phyloP scores from a whole-genome alignment of 2,113 vertebrate species.

The Pimephales promelas region DNA sequence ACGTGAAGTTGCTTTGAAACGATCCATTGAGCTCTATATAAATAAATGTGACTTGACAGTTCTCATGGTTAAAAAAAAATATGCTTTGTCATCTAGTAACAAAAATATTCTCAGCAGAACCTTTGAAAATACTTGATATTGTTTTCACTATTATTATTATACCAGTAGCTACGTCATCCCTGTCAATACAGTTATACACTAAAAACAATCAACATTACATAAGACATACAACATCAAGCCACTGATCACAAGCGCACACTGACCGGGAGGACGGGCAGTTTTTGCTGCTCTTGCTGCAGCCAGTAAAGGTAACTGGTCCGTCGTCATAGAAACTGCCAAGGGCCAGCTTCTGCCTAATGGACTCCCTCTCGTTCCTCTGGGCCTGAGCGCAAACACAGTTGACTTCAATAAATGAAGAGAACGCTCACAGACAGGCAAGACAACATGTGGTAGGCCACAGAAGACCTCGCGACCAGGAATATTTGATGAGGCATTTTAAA shows the following conservation, averaged over 20 bases:
- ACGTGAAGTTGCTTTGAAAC: too few relatives aligned
- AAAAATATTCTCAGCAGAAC: too few relatives aligned
- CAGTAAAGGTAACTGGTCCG: constrained; percentile 93
- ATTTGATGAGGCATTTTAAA: constrained; percentile 12
- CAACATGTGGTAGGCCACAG: constrained; percentile 2
- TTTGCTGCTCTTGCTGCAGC: constrained; percentile 94
- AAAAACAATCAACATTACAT: not conserved
- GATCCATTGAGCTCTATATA: too few relatives aligned
- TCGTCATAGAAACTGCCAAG: constrained; percentile 98
- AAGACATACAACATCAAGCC: not conserved
- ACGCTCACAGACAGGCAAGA: not conserved
- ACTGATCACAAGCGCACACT: constrained; percentile 34
- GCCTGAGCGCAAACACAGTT: constrained; percentile 75
- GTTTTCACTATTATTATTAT: too few relatives aligned
- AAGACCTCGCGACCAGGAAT: not conserved
- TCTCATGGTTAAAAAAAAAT: too few relatives aligned
- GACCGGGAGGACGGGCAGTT: constrained; percentile 89
- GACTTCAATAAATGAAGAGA: constrained; percentile 23
- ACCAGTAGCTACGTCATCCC: not conserved
- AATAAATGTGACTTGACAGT: too few relatives aligned
- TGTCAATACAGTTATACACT: not conserved
- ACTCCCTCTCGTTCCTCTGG: constrained; percentile 97
- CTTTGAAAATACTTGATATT: too few relatives aligned
- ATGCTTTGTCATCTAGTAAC: too few relatives aligned
- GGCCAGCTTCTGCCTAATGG: constrained; percentile 97